These are phyloP conservation scores for Conistra vaccinii DNA, from an alignment of 2,888 invertebrate species.

Conservation along the genomic window DNA sequence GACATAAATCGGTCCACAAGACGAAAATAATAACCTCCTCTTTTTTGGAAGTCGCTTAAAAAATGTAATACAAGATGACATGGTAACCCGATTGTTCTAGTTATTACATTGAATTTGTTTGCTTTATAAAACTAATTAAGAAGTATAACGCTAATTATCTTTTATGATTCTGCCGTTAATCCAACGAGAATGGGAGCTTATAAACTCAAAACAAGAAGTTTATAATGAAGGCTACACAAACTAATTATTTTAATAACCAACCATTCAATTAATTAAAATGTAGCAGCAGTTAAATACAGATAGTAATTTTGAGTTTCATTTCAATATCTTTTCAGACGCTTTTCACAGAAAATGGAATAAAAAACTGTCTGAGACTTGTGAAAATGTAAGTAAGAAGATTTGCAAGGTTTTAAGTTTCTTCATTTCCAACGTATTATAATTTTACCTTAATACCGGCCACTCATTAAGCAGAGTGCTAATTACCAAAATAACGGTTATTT, in stretches of 20 bases:
- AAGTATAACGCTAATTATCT: constrained; percentile 40
- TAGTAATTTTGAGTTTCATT: constrained; percentile 15
- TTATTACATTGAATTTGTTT: constrained; percentile 29
- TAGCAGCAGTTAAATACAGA: not conserved
- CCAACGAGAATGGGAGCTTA: constrained; percentile 31
- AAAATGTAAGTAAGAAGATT: not conserved
- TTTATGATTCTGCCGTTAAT: constrained; percentile 46
- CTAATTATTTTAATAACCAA: constrained; percentile 1
- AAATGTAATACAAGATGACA: constrained; percentile 20
- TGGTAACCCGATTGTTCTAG: constrained; percentile 17
- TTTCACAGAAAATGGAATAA: not conserved
- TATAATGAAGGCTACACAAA: constrained; percentile 21
- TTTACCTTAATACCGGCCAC: not conserved
- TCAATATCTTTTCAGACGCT: not conserved
- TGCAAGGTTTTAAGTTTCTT: not conserved
- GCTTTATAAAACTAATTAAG: constrained; percentile 39
- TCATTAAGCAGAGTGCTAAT: constrained; percentile 3
- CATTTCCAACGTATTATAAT: constrained; percentile 6
- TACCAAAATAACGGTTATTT: constrained; percentile 38
- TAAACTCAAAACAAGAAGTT: constrained; percentile 31
- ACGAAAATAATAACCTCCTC: too few relatives aligned
- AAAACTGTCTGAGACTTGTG: not conserved
- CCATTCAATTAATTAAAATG: constrained; percentile 36
- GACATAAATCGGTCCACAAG: too few relatives aligned
- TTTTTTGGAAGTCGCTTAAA: too few relatives aligned